Conservation (phyloP, 2,113 vertebrate genomes). For the Grus americana region DNA sequence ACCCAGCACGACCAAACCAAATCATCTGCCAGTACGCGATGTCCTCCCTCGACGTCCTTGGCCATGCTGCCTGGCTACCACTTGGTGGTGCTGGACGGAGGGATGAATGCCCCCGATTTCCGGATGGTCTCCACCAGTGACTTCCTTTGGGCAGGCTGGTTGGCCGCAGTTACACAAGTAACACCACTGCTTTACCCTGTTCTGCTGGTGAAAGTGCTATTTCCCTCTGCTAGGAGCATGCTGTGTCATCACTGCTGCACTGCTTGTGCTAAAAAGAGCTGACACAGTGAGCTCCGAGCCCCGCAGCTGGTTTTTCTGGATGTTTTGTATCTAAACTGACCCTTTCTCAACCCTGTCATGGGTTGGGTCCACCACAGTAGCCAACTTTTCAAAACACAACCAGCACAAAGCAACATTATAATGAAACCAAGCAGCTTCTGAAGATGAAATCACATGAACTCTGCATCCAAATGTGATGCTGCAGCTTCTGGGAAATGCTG, state of each 20-base stretch:
- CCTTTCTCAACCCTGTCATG: neutral
- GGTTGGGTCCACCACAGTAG: neutral
- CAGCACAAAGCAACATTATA: neutral
- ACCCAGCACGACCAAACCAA: neutral
- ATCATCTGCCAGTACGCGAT: neutral
- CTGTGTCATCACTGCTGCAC: neutral
- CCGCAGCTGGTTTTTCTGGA: neutral
- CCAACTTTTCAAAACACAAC: neutral
- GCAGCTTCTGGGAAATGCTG: conserved; percentile 18
- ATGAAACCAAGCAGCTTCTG: conserved; percentile 13
- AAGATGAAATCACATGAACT: neutral
- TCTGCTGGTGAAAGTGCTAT: neutral
- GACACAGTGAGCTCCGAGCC: neutral
- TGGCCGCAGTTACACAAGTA: neutral
- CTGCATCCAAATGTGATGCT: neutral
- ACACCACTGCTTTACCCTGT: neutral
- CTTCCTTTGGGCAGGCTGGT: neutral
- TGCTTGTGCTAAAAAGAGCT: neutral
- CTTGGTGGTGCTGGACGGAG: neutral
- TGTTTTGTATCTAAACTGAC: neutral
- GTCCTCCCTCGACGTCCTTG: neutral
- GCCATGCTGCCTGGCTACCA: neutral
- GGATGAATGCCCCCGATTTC: neutral
- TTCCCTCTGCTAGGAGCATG: neutral
- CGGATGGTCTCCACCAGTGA: neutral